phyloP scores from a whole-genome alignment of 2,888 invertebrate genomes.

The Zaprionus obscuricornis region DNA sequence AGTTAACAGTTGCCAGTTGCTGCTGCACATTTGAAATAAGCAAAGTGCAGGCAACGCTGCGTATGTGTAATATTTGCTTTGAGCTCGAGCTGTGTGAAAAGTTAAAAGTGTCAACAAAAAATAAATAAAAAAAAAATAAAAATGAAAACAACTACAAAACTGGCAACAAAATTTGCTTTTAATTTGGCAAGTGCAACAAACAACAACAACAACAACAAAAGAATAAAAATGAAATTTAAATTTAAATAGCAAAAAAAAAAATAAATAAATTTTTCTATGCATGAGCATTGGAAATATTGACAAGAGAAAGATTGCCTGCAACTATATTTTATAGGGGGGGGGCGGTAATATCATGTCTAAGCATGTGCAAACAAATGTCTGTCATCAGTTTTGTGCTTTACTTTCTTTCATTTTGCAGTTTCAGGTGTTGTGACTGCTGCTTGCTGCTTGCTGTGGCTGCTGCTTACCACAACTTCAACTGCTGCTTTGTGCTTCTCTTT shows the following conservation, averaged over 20 bases:
- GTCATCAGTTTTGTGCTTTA: slow-evolving; percentile 71
- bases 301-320: slow-evolving; percentile 33
- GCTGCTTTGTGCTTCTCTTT: background rate
- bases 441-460: slow-evolving; percentile 22
- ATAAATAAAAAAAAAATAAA: slow-evolving; percentile 14
- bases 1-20: slow-evolving; percentile 53
- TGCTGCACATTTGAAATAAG: slow-evolving; percentile 44
- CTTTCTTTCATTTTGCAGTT: too few relatives aligned
- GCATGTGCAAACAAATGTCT: slow-evolving; percentile 52
- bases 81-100: slow-evolving; percentile 28
- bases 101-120: slow-evolving; percentile 40
- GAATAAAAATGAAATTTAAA: slow-evolving; percentile 5
- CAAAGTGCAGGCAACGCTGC: slow-evolving; percentile 57
- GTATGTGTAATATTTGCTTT: slow-evolving; percentile 65
- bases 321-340: slow-evolving; percentile 24
- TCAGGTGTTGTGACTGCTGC: too few relatives aligned
- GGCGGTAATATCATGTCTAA: slow-evolving; percentile 34
- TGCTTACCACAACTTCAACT: slow-evolving; percentile 3
- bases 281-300: slow-evolving; percentile 40
- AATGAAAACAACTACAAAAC: background rate
- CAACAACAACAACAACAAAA: slow-evolving; percentile 20
- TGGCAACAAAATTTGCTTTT: slow-evolving; percentile 64
- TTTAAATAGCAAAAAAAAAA: background rate
- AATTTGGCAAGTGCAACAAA: slow-evolving; percentile 40
- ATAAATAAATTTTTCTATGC: slow-evolving; percentile 39